Conservation (phyloP, 1,140 invertebrate species). For the Microvelia longipes region DNA sequence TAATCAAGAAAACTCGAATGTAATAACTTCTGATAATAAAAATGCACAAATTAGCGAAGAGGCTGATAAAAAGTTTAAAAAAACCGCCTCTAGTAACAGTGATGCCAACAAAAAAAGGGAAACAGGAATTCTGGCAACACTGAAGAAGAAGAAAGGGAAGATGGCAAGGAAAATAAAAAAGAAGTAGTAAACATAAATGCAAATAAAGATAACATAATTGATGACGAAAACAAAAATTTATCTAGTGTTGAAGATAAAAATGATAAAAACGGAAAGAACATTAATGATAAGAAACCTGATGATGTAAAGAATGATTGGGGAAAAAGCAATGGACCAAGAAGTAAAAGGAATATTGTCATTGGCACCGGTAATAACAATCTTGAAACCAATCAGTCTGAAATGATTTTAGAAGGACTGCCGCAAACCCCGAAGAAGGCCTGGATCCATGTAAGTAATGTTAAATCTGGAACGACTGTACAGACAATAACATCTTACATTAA, state of each 20-base stretch:
- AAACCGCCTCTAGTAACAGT: background rate
- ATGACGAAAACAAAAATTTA: background rate
- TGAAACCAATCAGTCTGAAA: background rate
- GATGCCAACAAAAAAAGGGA: background rate
- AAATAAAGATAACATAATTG: background rate
- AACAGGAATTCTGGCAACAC: background rate
- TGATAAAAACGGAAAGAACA: background rate
- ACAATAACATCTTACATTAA: background rate
- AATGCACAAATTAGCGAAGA: background rate
- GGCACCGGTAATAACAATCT: background rate
- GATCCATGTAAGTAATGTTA: background rate
- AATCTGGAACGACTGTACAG: background rate
- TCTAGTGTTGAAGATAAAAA: background rate
- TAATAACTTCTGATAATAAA: background rate
- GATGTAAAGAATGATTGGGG: too few species aligned
- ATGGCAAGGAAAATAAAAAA: background rate
- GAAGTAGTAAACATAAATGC: background rate
- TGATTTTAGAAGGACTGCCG: background rate
- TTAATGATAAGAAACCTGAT: background rate
- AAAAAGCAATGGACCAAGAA: too few species aligned
- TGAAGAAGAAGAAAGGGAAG: background rate
- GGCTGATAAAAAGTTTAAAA: background rate
- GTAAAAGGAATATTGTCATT: too few species aligned
- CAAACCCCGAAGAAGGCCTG: background rate
- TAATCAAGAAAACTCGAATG: background rate